Evolutionary conservation across 1,140 invertebrate genomes (phyloP), one percentile per base, ranked within the genome.

Genomic region (Bombus sylvicola): DNA sequence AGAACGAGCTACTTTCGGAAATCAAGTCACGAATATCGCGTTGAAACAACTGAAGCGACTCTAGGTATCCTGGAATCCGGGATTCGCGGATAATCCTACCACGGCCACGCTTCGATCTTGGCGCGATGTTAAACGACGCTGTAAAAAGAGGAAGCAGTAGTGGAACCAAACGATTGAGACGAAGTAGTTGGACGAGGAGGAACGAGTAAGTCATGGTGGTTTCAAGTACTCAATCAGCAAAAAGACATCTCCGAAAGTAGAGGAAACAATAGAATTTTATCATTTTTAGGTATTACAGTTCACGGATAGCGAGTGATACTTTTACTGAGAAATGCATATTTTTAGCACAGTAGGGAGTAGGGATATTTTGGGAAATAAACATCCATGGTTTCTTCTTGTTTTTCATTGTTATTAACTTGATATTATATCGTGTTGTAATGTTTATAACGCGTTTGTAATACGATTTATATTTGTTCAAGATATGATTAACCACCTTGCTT

Each of bases 21-120:
- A 94, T 93, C 92, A 92, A 94, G 92, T 94, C 92, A 93, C 93
- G 93, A 91, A 94, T 93, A 94, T 94, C 93, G 93, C 92, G 90
- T 93, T 90, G 91, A 88, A 88, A 90, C 91, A 93, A 94, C 91
- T 93, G 93, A 92, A 94, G 90, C 92, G 88, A 91, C 85, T 88
- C 89, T 81, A 88, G 88, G 86, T 86, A 92, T 93, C 85, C 85
- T 89, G 87, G 87, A 90, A 92, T 92, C 89, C 90, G 43, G 87
- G 92, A 91, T 92, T 88, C 88, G 86, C 83, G 92, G 90, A 93
- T 93, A 92, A 93, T 94, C 92, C 90, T 84, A 88, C 90, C 88
- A 78, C 87, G 91, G 88, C 90, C 89, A 76, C 88, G 91, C 85
- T 92, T 94, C 92, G 91, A 93, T 92, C 88, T 82, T 83, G 82